Percentiles rank a stretch among this genome's conserved stretches.
These are phyloP conservation scores for Excalfactoria chinensis DNA, from an alignment of 2,113 vertebrate species.

Conservation along the genomic window DNA sequence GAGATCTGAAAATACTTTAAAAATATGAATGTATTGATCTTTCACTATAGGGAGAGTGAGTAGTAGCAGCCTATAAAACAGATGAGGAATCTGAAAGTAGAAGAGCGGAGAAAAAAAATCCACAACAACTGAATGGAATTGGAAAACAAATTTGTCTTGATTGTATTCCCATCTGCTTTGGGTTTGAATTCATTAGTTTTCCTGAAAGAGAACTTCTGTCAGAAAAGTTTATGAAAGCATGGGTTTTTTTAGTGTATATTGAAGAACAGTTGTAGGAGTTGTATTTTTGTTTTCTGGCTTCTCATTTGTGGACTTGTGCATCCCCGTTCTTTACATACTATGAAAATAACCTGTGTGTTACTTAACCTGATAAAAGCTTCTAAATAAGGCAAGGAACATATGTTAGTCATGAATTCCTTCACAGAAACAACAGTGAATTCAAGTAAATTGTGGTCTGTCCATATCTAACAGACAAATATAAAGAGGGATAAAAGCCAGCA, in stretches of 20 bases:
- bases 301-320: neutral
- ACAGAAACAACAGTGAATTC: neutral
- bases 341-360: neutral
- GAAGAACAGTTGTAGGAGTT: neutral
- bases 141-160: constrained; percentile 62
- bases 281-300: neutral
- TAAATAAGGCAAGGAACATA: neutral
- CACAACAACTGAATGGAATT: constrained; percentile 34
- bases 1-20: constrained; percentile 63
- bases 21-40: constrained; percentile 72
- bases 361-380: neutral
- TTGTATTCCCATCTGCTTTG: constrained; percentile 64
- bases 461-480: neutral
- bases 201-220: constrained; percentile 35
- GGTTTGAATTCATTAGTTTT: constrained; percentile 57
- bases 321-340: neutral
- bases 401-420: neutral
- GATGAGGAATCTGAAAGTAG: constrained; percentile 43
- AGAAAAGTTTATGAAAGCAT: constrained; percentile 28
- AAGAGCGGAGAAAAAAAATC: constrained; percentile 20
- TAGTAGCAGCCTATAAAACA: constrained; percentile 44
- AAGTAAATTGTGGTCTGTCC: neutral
- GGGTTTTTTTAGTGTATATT: neutral
- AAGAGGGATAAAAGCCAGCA: neutral
- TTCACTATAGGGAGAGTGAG: constrained; percentile 6